Conservation (phyloP, 2,113 vertebrate species). For the Cyphomyrus plagiostoma region DNA sequence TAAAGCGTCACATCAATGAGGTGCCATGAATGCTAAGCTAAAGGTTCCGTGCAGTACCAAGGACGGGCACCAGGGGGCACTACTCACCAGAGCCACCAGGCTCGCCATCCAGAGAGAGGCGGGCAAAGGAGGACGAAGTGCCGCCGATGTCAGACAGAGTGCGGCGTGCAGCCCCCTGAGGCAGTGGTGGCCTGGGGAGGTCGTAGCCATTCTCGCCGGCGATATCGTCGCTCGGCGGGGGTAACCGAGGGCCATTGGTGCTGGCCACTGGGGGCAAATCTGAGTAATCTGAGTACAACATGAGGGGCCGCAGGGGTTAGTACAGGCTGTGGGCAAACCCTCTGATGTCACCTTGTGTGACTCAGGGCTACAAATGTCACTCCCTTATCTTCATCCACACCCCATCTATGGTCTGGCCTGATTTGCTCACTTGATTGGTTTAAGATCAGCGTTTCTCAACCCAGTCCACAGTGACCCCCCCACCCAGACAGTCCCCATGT, state of each 20-base stretch:
- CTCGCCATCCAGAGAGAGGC: slow-evolving; percentile 71
- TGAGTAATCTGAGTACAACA: slow-evolving; percentile 55
- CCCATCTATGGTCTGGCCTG: background rate
- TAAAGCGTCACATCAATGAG: background rate
- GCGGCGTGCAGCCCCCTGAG: slow-evolving; percentile 62
- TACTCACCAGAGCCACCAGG: slow-evolving; percentile 48
- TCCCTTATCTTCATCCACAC: background rate
- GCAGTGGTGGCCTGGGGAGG: slow-evolving; percentile 70
- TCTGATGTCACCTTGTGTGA: background rate
- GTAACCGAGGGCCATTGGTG: slow-evolving; percentile 58
- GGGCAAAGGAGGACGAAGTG: slow-evolving; percentile 69
- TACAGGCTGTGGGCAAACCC: background rate
- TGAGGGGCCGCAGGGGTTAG: background rate
- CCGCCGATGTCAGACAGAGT: slow-evolving; percentile 82
- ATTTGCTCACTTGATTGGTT: no score
- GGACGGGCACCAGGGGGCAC: background rate
- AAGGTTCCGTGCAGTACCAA: background rate
- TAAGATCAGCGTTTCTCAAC: no score
- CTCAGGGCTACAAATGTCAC: background rate
- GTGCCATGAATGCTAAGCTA: background rate
- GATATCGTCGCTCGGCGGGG: slow-evolving; percentile 44
- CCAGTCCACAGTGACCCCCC: no score
- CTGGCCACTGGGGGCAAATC: slow-evolving; percentile 56
- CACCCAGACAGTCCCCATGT: background rate
- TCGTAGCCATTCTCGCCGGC: slow-evolving; percentile 81